These are phyloP conservation scores for Embiotoca jacksoni DNA, from an alignment of 2,113 vertebrate species.

Conservation along the genomic window DNA sequence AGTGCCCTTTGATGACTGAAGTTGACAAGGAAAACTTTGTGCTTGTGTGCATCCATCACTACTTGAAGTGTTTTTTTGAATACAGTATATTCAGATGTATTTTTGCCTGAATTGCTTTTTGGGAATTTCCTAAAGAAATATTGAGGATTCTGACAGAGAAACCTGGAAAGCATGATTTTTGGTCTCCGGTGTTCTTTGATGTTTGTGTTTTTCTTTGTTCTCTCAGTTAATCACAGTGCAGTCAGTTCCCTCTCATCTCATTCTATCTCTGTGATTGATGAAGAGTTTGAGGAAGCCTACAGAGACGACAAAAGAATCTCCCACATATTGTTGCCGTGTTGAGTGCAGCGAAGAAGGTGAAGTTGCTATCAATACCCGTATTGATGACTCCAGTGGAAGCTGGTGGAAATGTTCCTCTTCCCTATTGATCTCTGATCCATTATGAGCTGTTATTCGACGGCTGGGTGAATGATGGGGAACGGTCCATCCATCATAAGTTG, in stretches of 20 bases:
- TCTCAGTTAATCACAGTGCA: constrained; percentile 47
- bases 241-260: constrained; percentile 41
- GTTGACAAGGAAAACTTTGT: background rate
- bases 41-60: constrained; percentile 20
- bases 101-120: constrained; percentile 19
- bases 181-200: constrained; percentile 34
- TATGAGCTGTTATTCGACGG: constrained; percentile 67
- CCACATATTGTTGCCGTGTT: constrained; percentile 56
- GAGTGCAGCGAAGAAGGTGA: constrained; percentile 54
- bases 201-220: constrained; percentile 50
- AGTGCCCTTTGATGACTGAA: background rate
- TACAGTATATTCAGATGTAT: background rate
- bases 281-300: constrained; percentile 49
- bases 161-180: constrained; percentile 12
- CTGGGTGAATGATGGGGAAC: constrained; percentile 64
- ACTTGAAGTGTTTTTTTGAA: background rate
- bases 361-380: constrained; percentile 66
- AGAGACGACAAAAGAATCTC: constrained; percentile 53
- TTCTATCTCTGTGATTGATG: constrained; percentile 54
- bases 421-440: constrained; percentile 77
- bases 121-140: constrained; percentile 25
- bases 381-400: constrained; percentile 70
- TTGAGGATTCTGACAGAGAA: constrained; percentile 14
- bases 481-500: constrained; percentile 66
- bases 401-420: constrained; percentile 73